Conservation (phyloP, 2,888 invertebrate species). For the Hedychridium roseum region DNA sequence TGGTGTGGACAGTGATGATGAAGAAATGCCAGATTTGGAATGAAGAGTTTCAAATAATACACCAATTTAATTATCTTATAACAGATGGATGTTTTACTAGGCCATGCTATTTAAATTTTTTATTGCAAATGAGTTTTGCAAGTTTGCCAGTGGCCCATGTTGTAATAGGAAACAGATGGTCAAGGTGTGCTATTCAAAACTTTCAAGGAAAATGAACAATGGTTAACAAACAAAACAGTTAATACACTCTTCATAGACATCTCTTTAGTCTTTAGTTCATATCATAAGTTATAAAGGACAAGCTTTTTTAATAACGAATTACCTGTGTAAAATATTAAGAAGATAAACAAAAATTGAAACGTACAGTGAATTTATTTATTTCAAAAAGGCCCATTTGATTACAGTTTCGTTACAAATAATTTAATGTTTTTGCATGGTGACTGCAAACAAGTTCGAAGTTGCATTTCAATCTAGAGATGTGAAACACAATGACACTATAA, state of each 20-base stretch:
- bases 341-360: constrained; percentile 33
- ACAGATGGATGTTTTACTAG: constrained; percentile 39
- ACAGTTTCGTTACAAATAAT: no score
- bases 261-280: constrained; percentile 50
- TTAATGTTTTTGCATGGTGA: no score
- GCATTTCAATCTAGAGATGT: no score
- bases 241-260: constrained; percentile 37
- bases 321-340: constrained; percentile 52
- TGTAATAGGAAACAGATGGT: constrained; percentile 31
- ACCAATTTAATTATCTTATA: constrained; percentile 35
- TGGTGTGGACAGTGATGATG: constrained; percentile 69
- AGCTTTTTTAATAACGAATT: constrained; percentile 55
- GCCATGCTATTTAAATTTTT: constrained; percentile 41
- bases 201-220: constrained; percentile 30
- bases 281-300: constrained; percentile 56
- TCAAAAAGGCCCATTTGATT: constrained; percentile 20
- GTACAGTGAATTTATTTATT: constrained; percentile 29
- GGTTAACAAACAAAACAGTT: constrained; percentile 30
- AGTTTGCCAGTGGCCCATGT: constrained; percentile 31
- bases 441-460: no score
- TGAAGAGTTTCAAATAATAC: constrained; percentile 56
- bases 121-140: constrained; percentile 43
- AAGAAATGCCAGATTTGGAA: constrained; percentile 79
- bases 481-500: no score
- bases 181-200: constrained; percentile 30